Evolutionary conservation across 2,888 invertebrate species (phyloP).

Genomic region (Micoletzkya japonica): DNA sequence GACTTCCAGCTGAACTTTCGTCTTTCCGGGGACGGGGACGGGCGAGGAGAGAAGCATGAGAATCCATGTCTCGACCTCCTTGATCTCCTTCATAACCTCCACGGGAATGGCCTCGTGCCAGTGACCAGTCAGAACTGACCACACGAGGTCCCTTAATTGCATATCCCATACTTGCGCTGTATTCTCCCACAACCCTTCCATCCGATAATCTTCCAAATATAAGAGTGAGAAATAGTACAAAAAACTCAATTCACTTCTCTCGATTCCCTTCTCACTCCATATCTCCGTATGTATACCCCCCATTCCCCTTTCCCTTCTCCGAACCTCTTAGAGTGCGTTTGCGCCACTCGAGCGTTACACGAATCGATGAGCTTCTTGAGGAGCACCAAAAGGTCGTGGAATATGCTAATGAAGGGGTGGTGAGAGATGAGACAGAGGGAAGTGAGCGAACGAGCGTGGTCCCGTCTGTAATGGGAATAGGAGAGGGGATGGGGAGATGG

Average conservation of each 20-base stretch:
- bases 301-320: not conserved
- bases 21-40: slow-evolving; percentile 95
- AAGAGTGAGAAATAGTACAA: not conserved
- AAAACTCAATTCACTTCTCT: not conserved
- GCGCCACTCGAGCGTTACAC: slow-evolving; percentile 79
- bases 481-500: not conserved
- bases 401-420: slow-evolving; percentile 97
- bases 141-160: slow-evolving; percentile 95
- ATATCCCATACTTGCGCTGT: no score
- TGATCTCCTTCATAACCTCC: slow-evolving; percentile 89
- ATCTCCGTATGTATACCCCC: slow-evolving; percentile 7
- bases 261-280: no score
- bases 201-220: slow-evolving; percentile 40
- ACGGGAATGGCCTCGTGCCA: slow-evolving; percentile 70
- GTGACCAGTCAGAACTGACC: slow-evolving; percentile 83
- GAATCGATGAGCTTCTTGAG: slow-evolving; percentile 94
- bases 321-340: slow-evolving; percentile 35
- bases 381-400: slow-evolving; percentile 94
- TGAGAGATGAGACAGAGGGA: slow-evolving; percentile 96
- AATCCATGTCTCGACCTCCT: slow-evolving; percentile 99
- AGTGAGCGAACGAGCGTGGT: slow-evolving; percentile 75
- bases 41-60: slow-evolving; percentile 91
- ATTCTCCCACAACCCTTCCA: no score
- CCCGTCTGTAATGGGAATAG: slow-evolving; percentile 30
- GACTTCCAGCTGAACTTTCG: slow-evolving; percentile 73